phyloP scores from a whole-genome alignment of 2,113 vertebrate species.

The Numenius arquata region DNA sequence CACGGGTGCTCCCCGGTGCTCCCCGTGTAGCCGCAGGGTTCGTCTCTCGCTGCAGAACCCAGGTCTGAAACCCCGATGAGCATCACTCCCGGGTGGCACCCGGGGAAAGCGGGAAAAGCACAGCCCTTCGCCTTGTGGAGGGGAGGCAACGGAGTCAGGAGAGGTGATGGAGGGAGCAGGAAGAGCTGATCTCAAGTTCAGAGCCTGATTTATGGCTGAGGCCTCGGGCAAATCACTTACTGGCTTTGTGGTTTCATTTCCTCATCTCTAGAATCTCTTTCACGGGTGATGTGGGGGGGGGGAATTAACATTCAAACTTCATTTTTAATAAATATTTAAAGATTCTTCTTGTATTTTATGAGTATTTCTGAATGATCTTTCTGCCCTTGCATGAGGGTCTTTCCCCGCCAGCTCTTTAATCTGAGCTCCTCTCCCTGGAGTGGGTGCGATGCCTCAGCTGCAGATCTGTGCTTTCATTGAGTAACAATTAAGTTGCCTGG shows the following conservation, averaged over 20 bases:
- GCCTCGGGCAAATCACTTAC: conserved; percentile 6
- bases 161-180: neutral
- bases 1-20: neutral
- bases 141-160: neutral
- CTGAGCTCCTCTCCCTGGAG: neutral
- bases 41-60: neutral
- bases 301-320: conserved; percentile 25
- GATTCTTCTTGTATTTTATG: neutral
- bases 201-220: conserved; percentile 22
- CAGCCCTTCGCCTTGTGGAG: neutral
- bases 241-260: conserved; percentile 39
- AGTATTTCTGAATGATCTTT: neutral
- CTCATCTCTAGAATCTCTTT: conserved; percentile 14
- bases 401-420: neutral
- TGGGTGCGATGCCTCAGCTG: neutral
- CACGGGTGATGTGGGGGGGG: conserved; percentile 1
- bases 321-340: conserved; percentile 31
- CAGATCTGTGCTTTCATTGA: neutral
- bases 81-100: neutral
- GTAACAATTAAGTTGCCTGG: neutral
- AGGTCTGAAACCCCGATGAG: neutral
- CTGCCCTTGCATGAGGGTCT: neutral
- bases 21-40: neutral
- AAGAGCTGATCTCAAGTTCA: neutral
- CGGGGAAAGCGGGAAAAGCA: rapidly evolving